Evolutionary conservation across 2,888 invertebrate genomes (phyloP), one percentile per base, ranked within the genome.

Genomic region (Heliconius erato): DNA sequence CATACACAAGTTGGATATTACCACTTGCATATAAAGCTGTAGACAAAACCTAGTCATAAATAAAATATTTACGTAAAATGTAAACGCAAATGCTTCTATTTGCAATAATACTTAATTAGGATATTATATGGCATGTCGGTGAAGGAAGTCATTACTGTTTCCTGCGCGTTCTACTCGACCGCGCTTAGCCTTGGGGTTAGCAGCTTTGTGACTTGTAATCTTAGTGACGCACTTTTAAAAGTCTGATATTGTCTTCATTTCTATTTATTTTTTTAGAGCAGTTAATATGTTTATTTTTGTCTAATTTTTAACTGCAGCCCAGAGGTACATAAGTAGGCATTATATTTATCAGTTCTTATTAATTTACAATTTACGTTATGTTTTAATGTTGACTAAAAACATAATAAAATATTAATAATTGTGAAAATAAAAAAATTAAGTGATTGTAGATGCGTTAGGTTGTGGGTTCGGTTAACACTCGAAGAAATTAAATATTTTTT

Each of bases 151-250:
- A 85, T 85, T 85, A 86, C 83, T 84, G 86, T 85, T 89, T 89
- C 90, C 91, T 89, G 90, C 86, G 87, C 89, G 91, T 90, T 91
- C 89, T 90, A 88, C 90, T 87, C 86, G 87, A 82, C 76, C 76
- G 86, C 85, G 81, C 80, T 14, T 44, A 44, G 65, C 83, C 82
- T 79, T 83, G 79, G 76, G 82, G 76, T 67, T 65, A 19, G n/a
- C 14, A 49, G n/a, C 23, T 35, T n/a, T 63, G 54, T 23, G 76
- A 76, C 63, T 76, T 44, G 54, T 28, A 16, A 23, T 9, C 5
- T 44, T 65, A 68, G 71, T 26, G 44, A 44, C 44, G 40, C n/a
- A 72, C 26, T 26, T 72, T 44, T 72, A 44, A 12, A 72, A 72
- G 26, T 44, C 14, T 19, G 1, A 72, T 72, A 72, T 44, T 44